Evolutionary conservation across 2,888 invertebrate genomes (phyloP).

Genomic region (Quadroppia sp.): DNA sequence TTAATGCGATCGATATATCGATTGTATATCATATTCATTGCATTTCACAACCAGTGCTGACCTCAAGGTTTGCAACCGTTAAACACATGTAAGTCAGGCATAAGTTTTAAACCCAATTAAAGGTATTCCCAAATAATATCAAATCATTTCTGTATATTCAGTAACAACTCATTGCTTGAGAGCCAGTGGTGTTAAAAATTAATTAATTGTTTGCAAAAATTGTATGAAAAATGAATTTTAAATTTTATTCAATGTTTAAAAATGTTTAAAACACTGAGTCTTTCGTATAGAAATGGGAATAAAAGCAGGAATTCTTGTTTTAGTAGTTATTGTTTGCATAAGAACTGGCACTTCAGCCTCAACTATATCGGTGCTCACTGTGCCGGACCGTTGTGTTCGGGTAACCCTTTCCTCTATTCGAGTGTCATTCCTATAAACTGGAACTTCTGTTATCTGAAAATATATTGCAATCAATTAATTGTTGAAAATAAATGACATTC

Average conservation of each 20-base stretch:
- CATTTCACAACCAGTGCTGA: background rate
- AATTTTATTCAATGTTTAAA: background rate
- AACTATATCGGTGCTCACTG: background rate
- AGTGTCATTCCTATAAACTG: background rate
- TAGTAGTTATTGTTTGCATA: background rate
- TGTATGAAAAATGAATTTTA: background rate
- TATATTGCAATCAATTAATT: background rate
- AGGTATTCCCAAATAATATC: too few species aligned
- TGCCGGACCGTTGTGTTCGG: background rate
- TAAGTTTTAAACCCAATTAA: too few species aligned
- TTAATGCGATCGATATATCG: background rate
- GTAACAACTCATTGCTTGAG: too few species aligned
- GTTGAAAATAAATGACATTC: background rate
- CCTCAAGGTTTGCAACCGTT: too few species aligned
- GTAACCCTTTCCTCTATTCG: background rate
- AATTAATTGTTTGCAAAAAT: too few species aligned
- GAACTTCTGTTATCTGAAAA: constrained; percentile 10
- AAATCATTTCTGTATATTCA: too few species aligned
- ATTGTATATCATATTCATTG: background rate
- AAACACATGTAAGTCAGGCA: too few species aligned
- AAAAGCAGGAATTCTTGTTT: background rate
- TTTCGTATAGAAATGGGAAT: background rate
- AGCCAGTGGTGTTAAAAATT: too few species aligned
- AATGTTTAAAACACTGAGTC: background rate
- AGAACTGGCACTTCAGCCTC: background rate